phyloP scores from a whole-genome alignment of 2,888 invertebrate species.

The Chalcis sispes region DNA sequence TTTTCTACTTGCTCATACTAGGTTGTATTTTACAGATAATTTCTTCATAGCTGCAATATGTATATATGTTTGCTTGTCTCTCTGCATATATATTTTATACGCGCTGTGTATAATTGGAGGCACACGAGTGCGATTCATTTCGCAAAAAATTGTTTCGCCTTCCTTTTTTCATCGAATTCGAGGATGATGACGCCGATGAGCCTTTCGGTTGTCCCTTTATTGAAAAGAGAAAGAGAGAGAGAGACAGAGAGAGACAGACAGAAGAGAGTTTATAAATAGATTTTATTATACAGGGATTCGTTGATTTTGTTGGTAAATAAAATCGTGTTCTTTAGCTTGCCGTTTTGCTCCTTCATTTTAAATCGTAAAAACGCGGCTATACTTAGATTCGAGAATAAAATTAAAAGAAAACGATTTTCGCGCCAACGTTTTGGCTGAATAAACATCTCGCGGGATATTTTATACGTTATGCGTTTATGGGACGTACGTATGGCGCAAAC shows the following conservation, averaged over 20 bases:
- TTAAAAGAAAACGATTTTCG: no score
- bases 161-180: background rate
- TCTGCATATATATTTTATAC: constrained; percentile 13
- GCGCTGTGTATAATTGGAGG: constrained; percentile 14
- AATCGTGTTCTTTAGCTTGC: constrained; percentile 14
- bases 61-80: background rate
- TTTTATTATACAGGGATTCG: constrained; percentile 4
- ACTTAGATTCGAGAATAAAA: no score
- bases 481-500: no score
- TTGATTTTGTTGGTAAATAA: constrained; percentile 32
- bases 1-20: constrained; percentile 23
- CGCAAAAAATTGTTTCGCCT: constrained; percentile 14
- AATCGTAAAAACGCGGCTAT: no score
- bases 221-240: no score
- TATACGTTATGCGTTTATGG: no score
- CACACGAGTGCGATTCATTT: background rate
- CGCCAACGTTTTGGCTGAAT: no score
- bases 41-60: constrained; percentile 21
- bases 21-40: constrained; percentile 41
- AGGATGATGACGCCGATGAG: background rate
- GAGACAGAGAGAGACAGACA: no score
- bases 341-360: no score
- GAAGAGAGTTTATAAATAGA: constrained; percentile 52
- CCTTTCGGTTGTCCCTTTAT: background rate
- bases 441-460: no score